Evolutionary conservation across 1,140 invertebrate species (phyloP).

Genomic region (Pseudomyrmex cubaensis): DNA sequence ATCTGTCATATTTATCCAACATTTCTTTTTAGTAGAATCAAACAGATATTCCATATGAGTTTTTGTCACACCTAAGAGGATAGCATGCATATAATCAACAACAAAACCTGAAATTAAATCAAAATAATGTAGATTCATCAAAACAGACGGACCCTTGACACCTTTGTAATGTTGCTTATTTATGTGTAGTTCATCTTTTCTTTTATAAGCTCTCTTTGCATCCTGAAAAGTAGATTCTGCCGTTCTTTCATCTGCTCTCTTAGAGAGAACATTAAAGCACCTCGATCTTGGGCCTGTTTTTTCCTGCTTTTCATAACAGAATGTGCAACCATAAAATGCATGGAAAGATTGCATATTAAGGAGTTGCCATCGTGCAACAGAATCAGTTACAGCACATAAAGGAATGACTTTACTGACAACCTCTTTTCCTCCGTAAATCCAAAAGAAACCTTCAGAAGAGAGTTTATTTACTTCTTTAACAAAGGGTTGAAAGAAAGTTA

Average conservation of each 20-base stretch:
- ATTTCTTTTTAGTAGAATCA: too few relatives aligned
- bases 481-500: constrained; percentile 61
- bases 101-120: constrained; percentile 32
- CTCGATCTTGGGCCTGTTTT: constrained; percentile 20
- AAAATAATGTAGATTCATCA: constrained; percentile 28
- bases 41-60: too few relatives aligned
- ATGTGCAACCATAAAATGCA: constrained; percentile 60
- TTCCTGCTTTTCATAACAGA: constrained; percentile 49
- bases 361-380: constrained; percentile 46
- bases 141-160: constrained; percentile 32
- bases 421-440: constrained; percentile 35
- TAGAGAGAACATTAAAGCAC: constrained; percentile 19
- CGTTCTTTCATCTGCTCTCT: constrained; percentile 22
- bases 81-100: constrained; percentile 8
- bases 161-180: constrained; percentile 19
- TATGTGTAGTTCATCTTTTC: constrained; percentile 1
- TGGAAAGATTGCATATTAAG: constrained; percentile 61
- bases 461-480: constrained; percentile 57
- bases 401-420: constrained; percentile 45
- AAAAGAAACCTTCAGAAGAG: constrained; percentile 47
- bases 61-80: too few relatives aligned
- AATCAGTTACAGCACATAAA: constrained; percentile 51
- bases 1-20: too few relatives aligned
- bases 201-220: constrained; percentile 26
- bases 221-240: constrained; percentile 28